A percentile compares a stretch with the other conserved stretches of the same genome.
phyloP scores from a whole-genome alignment of 2,113 vertebrate species.

The Ifrita kowaldi region DNA sequence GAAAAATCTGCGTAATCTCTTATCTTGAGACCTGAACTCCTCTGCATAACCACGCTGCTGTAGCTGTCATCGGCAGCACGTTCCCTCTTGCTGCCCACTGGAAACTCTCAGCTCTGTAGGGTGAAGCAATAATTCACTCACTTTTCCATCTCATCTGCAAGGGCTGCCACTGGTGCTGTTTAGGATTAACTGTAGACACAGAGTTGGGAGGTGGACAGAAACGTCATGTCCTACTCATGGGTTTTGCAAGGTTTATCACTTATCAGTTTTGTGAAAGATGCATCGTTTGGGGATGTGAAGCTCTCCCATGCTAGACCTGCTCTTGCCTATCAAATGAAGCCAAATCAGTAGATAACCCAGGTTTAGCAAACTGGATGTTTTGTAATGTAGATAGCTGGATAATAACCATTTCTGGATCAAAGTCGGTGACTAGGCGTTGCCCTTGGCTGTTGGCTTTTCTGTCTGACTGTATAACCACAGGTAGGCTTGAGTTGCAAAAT shows the following conservation, averaged over 20 bases:
- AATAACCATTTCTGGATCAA: conserved; percentile 65
- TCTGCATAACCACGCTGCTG: neutral
- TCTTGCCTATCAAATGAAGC: conserved; percentile 19
- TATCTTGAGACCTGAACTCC: neutral
- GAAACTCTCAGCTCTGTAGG: neutral
- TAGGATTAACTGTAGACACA: neutral
- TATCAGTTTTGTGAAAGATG: conserved; percentile 18
- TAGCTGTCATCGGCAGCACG: neutral
- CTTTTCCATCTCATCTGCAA: neutral
- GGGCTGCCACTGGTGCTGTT: neutral
- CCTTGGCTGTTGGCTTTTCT: conserved; percentile 36
- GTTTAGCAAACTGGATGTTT: conserved; percentile 54
- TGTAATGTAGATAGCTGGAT: conserved; percentile 59
- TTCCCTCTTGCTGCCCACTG: neutral
- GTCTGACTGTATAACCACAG: conserved; percentile 47
- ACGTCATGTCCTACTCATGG: neutral
- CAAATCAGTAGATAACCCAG: conserved; percentile 37
- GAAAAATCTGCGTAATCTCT: neutral
- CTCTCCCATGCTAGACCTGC: conserved; percentile 12
- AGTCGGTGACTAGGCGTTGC: conserved; percentile 36
- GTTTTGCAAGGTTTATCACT: conserved; percentile 32
- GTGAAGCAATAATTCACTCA: neutral
- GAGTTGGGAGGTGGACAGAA: neutral
- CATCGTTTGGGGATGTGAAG: neutral
- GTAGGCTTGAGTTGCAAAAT: conserved; percentile 47